Percentiles rank a stretch among this genome's conserved stretches.
Conservation (phyloP, 2,888 invertebrate genomes). For the Hydropsyche betteni region DNA sequence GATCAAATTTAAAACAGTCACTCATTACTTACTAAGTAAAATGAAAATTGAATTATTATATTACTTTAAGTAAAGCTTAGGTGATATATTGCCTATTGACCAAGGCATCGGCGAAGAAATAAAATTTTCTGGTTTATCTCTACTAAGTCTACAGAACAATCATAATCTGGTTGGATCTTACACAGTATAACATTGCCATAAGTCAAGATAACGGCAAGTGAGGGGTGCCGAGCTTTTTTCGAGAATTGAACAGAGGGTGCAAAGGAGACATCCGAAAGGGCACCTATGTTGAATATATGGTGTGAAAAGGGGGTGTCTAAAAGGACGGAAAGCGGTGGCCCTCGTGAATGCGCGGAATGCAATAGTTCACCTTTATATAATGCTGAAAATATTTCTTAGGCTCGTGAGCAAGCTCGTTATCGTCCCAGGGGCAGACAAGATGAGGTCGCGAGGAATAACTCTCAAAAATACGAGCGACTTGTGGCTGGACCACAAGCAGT, state of each 20-base stretch:
- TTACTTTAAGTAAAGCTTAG: too few species aligned
- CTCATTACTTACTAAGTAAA: too few species aligned
- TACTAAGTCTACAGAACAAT: background rate
- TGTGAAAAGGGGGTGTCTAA: background rate
- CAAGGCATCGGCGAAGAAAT: background rate
- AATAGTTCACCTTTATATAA: slow-evolving; percentile 40
- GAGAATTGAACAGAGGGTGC: slow-evolving; percentile 16
- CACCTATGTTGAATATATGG: slow-evolving; percentile 9
- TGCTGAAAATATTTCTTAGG: slow-evolving; percentile 36
- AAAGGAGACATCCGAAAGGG: background rate
- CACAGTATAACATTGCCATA: slow-evolving; percentile 14
- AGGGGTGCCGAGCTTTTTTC: background rate
- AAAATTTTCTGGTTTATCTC: slow-evolving; percentile 1
- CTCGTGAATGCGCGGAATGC: slow-evolving; percentile 34
- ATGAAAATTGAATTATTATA: too few species aligned
- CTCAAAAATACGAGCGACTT: slow-evolving; percentile 37
- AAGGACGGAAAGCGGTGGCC: background rate
- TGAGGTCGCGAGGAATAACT: slow-evolving; percentile 31
- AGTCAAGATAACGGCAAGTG: slow-evolving; percentile 24
- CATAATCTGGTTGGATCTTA: slow-evolving; percentile 26
- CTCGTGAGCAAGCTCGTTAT: slow-evolving; percentile 29
- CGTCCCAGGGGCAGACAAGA: background rate
- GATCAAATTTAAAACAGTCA: too few species aligned
- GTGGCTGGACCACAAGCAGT: slow-evolving; percentile 29
- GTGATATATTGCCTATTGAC: too few species aligned